Percentiles rank a stretch among this genome's conserved stretches.
phyloP scores from a whole-genome alignment of 2,113 vertebrate species.

The Nicator chloris region DNA sequence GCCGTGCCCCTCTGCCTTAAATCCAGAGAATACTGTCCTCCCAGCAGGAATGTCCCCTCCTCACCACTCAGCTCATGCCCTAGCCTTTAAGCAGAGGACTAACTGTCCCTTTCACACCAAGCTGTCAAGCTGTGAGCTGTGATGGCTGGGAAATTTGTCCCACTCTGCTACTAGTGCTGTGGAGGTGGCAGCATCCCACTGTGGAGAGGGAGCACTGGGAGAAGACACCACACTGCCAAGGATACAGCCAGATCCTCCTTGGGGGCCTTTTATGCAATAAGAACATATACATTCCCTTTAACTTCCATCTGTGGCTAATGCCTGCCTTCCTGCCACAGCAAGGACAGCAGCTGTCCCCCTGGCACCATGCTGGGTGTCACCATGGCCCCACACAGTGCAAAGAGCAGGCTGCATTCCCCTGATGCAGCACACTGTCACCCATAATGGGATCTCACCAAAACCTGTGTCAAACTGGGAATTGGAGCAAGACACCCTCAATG shows the following conservation, averaged over 20 bases:
- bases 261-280: not conserved
- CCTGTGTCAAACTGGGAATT: not conserved
- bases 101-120: not conserved
- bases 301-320: not conserved
- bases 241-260: not conserved
- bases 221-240: not conserved
- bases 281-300: not conserved
- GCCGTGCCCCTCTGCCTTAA: not conserved
- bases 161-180: not conserved
- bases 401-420: rapidly evolving
- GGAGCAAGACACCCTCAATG: not conserved
- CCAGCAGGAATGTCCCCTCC: not conserved
- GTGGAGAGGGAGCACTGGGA: rapidly evolving
- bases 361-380: not conserved
- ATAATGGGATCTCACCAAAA: not conserved
- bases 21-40: not conserved
- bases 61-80: not conserved
- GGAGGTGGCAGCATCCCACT: not conserved
- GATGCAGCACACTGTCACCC: not conserved
- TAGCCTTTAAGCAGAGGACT: not conserved
- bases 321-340: not conserved
- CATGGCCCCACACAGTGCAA: rapidly evolving
- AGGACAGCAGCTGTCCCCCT: not conserved
- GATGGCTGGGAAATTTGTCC: rapidly evolving
- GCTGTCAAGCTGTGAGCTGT: not conserved